Base-by-base conservation (phyloP, 1,140 invertebrate species). In the Apis florea region DNA sequence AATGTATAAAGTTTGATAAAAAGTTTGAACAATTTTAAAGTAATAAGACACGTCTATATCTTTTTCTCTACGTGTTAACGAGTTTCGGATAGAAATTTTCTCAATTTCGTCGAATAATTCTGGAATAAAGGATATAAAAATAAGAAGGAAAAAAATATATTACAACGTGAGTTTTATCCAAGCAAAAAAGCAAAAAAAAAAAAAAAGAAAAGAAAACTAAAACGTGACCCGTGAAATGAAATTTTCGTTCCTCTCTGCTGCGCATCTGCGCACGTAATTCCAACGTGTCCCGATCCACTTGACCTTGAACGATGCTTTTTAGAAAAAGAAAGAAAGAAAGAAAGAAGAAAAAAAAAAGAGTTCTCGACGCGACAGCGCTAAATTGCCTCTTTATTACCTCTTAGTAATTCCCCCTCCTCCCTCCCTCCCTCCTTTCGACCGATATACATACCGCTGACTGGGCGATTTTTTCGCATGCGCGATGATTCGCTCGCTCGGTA, bases 361-460 rank as follows among this genome's bases (percentile, higher is more conserved):
- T 17, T 10, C 15, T 13, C 10, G 56, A 26, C 56, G 71, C 56
- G 71, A 51, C 72, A 51, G 58, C 24, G 19, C 19, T 74, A 74
- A 74, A 74, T 74, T 63, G 72, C 15, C 24, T 63, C 24, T 74
- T 74, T 74, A 61, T 73, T 73, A 26, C 17, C 56, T 74, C 56
- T 74, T 61, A 74, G 61, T 59, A 73, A 58, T 10, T 26, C 15
- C 13, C 26, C 70, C 31, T 17, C 6, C 24, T 6, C 2, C 10
- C 24, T 5, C 17, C 2, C 0, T 26, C 58, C 12, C n/a, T n/a
- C n/a, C n/a, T n/a, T 6, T 1, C 54, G 54, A 8, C 54, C 54
- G 54, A 40, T 40, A 40, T 40, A 40, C 19, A 3, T 70, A 31
- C 24, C 68, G n/a, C 17, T 53, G 49, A 26, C 68, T 26, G 31